phyloP scores from a whole-genome alignment of 2,888 invertebrate genomes.

The Chalcis sispes region DNA sequence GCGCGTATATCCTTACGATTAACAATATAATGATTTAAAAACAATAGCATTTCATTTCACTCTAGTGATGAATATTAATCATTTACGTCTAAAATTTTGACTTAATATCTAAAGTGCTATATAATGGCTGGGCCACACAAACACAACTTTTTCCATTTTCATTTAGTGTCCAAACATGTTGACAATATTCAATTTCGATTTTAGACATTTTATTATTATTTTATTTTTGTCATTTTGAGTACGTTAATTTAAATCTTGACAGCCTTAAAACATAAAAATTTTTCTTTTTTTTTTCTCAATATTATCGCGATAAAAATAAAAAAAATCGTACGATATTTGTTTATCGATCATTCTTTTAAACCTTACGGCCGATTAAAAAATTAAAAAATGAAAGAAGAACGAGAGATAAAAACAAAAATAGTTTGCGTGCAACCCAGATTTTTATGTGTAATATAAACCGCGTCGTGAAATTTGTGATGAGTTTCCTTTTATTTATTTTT shows the following conservation, averaged over 20 bases:
- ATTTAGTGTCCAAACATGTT: constrained; percentile 50
- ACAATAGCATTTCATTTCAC: constrained; percentile 38
- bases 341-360: not conserved
- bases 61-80: constrained; percentile 34
- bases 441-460: too few relatives aligned
- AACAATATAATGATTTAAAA: constrained; percentile 47
- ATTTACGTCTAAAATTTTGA: constrained; percentile 12
- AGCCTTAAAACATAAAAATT: constrained; percentile 34
- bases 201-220: constrained; percentile 9
- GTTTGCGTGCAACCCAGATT: constrained; percentile 29
- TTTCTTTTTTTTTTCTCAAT: not conserved
- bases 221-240: not conserved
- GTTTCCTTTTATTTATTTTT: too few relatives aligned
- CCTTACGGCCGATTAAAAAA: not conserved
- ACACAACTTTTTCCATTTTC: constrained; percentile 32
- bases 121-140: constrained; percentile 56
- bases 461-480: too few relatives aligned
- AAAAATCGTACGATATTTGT: constrained; percentile 12
- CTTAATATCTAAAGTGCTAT: constrained; percentile 48
- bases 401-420: constrained; percentile 4
- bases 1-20: constrained; percentile 16
- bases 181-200: constrained; percentile 45
- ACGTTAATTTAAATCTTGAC: constrained; percentile 27
- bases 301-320: not conserved
- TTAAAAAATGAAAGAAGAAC: not conserved